Base-by-base conservation (phyloP, 2,797 vertebrate genomes). In the Halcyon leucocephala region DNA sequence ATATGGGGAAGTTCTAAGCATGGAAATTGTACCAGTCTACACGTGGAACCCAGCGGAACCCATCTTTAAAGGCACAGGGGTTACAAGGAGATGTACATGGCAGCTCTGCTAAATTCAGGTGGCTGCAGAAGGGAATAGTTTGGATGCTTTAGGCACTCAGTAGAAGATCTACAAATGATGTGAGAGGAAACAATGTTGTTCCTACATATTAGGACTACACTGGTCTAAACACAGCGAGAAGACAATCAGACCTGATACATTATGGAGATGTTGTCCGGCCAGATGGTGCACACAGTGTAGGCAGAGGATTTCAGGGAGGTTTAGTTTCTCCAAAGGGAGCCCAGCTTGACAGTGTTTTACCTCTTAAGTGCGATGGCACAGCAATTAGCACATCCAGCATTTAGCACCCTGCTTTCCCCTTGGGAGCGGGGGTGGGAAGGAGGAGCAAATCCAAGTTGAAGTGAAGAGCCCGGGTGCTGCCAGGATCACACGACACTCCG, bases 31-130 rank as follows among this genome's bases (percentile, higher is more conserved):
- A 37, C 24, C 15, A 1, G 0, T 29, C 60, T 35, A 17, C n/a
- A 54, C 54, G 28, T 6, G 3, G 7, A 22, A 24, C 33, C 19
- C 19, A 65, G 31, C 5, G 3, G 7, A 22, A 24, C 33, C 19
- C 19, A 31, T 16, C 37, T 61, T 41, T 37, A 51, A 71, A 91
- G 37, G 31, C 21, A 61, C 5, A 15, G 11, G 18, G 25, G 52
- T 79, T 49, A 7, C 0, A 0, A 84, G 51, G 20, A 90, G 35
- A 64, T 0, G 1, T 16, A 18, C 16, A 5, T 2, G 0, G 55
- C 44, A 77, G 48, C 58, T 80, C 25, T 41, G 52, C 16, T 31
- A 16, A 33, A 42, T 48, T 19, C 73, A 72, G 42, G 12, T 44
- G 58, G 58, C 39, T 84, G 28, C n/a, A 92, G 41, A 58, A 52